Evolutionary conservation across 2,888 invertebrate species (phyloP).

Genomic region (Nephrocerus scutellatus): DNA sequence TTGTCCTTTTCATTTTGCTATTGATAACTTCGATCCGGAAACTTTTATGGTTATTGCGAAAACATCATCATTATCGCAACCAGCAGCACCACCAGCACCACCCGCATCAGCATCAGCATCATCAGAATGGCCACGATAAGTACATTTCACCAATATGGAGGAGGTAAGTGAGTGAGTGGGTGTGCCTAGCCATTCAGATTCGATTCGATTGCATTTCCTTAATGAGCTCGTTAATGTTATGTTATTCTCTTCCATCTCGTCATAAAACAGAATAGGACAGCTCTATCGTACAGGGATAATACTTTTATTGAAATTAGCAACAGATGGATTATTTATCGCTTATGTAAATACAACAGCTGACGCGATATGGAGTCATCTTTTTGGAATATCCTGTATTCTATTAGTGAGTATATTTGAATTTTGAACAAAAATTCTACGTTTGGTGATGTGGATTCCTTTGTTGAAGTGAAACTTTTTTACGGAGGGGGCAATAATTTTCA

Average conservation of each 20-base stretch:
- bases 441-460: too few species aligned
- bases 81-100: constrained; percentile 14
- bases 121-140: constrained; percentile 51
- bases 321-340: constrained; percentile 57
- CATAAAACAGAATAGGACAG: constrained; percentile 52
- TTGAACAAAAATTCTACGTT: too few species aligned
- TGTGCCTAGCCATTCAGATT: background rate
- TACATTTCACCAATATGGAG: constrained; percentile 52
- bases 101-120: constrained; percentile 8
- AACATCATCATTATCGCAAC: constrained; percentile 26
- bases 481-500: too few species aligned
- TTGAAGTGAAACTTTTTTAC: too few species aligned
- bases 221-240: constrained; percentile 7
- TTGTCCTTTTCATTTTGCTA: constrained; percentile 60
- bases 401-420: constrained; percentile 57
- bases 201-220: background rate
- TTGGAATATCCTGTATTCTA: constrained; percentile 52
- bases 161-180: constrained; percentile 48
- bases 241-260: constrained; percentile 7
- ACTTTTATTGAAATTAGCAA: constrained; percentile 54
- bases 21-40: constrained; percentile 61
- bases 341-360: constrained; percentile 57
- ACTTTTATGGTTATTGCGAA: constrained; percentile 54
- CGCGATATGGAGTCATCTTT: constrained; percentile 55
- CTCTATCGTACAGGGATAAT: constrained; percentile 57